Evolutionary conservation across 2,113 vertebrate species (phyloP).

Genomic region (Nothocercus julius): DNA sequence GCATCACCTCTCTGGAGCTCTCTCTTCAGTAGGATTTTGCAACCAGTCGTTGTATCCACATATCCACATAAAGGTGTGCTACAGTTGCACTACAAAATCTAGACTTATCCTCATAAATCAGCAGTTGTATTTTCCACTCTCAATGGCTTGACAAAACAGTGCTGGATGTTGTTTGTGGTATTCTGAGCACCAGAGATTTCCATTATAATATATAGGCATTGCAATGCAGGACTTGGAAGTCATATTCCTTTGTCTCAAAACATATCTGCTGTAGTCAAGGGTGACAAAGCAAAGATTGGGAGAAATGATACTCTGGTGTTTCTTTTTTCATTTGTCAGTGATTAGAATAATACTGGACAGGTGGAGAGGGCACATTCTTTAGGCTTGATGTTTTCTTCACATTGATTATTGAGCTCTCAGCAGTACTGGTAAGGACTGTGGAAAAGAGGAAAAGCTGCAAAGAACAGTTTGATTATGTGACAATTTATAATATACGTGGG

Average conservation of each 20-base stretch:
- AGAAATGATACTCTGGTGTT: background rate
- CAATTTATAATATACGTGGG: background rate
- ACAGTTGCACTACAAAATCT: background rate
- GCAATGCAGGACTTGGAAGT: background rate
- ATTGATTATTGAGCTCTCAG: background rate
- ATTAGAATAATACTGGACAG: background rate
- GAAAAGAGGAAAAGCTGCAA: background rate
- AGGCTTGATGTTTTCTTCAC: background rate
- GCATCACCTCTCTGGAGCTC: conserved; percentile 18
- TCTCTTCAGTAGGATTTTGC: background rate
- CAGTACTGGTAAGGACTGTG: background rate
- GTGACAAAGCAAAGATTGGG: background rate
- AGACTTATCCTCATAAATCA: background rate
- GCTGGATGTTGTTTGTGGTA: background rate
- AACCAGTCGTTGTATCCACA: background rate
- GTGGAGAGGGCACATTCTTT: background rate
- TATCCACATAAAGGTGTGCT: background rate
- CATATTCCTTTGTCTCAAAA: background rate
- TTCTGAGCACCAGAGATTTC: background rate
- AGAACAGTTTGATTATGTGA: background rate
- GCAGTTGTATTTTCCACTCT: background rate
- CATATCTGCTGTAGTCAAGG: background rate
- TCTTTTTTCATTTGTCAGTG: background rate
- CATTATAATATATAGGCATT: background rate
- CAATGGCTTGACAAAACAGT: background rate